Evolutionary conservation across 2,113 vertebrate species (phyloP).

Genomic region (Nycticebus coucang): DNA sequence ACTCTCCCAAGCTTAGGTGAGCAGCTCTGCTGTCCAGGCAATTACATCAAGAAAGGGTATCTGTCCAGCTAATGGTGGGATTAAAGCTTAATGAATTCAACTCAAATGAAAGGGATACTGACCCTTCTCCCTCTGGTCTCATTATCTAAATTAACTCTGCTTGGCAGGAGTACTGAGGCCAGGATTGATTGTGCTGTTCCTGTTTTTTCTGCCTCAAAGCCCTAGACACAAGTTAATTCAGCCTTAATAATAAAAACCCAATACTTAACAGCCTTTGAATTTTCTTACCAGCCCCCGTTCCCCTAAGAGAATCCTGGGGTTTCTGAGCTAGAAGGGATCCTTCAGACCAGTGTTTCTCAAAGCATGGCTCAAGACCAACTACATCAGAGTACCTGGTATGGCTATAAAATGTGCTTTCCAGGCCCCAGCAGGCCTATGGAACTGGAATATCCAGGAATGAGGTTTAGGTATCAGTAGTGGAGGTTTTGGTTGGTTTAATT

Average conservation of each 20-base stretch:
- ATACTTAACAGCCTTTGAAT: neutral
- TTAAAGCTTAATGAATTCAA: constrained; percentile 18
- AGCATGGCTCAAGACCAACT: neutral
- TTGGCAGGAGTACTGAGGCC: neutral
- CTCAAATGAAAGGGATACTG: neutral
- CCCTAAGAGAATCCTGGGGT: fast-evolving
- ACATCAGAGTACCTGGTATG: neutral
- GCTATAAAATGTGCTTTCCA: neutral
- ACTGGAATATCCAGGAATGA: neutral
- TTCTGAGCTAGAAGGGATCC: neutral
- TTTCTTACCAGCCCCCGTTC: neutral
- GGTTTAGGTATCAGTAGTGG: neutral
- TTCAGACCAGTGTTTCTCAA: neutral
- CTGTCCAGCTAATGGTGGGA: neutral
- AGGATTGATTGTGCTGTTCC: neutral
- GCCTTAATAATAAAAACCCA: neutral
- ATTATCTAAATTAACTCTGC: constrained; percentile 53
- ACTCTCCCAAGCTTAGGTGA: neutral
- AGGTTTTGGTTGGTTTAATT: neutral
- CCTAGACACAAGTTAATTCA: neutral
- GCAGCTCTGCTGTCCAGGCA: neutral
- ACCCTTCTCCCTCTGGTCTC: constrained; percentile 35
- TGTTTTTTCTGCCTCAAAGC: neutral
- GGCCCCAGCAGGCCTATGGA: neutral
- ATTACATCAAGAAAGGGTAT: constrained; percentile 45